phyloP scores from a whole-genome alignment of 2,113 vertebrate species.

The Sorex araneus region DNA sequence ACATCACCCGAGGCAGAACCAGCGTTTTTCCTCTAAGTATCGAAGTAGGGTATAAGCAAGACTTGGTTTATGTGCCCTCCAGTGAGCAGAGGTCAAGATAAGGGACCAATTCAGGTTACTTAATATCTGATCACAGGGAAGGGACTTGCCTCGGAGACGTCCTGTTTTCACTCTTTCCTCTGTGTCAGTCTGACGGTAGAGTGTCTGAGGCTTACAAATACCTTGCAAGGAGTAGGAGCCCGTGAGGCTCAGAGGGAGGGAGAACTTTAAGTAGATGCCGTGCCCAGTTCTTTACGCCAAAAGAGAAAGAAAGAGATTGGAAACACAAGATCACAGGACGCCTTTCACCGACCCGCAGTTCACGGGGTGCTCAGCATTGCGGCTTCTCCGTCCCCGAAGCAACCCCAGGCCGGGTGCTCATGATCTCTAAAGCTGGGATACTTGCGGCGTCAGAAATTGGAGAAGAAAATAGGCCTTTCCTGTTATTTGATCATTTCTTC shows the following conservation, averaged over 20 bases:
- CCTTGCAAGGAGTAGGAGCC: constrained; percentile 28
- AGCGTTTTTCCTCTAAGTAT: constrained; percentile 12
- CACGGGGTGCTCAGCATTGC: not conserved
- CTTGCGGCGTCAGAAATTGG: not conserved
- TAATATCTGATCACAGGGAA: not conserved
- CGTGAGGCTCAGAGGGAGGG: constrained; percentile 44
- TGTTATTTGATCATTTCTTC: constrained; percentile 18
- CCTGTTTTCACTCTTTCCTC: constrained; percentile 41
- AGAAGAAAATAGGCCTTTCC: not conserved
- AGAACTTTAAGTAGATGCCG: constrained; percentile 3
- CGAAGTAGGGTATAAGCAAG: not conserved
- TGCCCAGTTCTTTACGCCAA: constrained; percentile 50
- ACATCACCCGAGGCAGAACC: not conserved
- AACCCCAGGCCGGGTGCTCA: not conserved
- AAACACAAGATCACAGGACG: not conserved
- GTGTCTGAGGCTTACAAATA: not conserved
- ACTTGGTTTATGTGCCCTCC: constrained; percentile 18
- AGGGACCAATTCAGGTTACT: constrained; percentile 13
- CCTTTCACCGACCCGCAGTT: constrained; percentile 23
- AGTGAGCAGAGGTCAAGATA: not conserved
- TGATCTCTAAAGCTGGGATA: constrained; percentile 26
- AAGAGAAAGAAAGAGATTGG: constrained; percentile 52
- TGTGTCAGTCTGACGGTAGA: not conserved
- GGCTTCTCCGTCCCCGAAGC: not conserved
- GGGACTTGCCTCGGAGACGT: not conserved